Evolutionary conservation across 1,140 invertebrate genomes (phyloP).

Genomic region (Drosophila micromelanica): DNA sequence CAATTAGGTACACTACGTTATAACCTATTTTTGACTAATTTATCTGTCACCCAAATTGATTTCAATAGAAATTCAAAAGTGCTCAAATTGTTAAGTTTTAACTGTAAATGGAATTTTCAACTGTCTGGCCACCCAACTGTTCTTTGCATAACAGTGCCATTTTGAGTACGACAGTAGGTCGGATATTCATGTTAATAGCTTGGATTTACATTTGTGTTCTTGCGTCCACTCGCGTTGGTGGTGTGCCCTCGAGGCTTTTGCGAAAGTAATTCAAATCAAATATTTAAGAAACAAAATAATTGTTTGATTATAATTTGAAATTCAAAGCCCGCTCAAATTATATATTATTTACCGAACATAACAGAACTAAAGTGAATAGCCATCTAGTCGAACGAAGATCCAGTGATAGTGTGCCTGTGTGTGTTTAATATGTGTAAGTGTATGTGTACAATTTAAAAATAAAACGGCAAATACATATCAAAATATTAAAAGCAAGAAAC

Average conservation of each 20-base stretch:
- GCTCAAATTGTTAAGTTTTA: background rate
- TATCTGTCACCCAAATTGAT: no score
- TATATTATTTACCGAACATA: conserved; percentile 4
- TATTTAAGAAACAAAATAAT: background rate
- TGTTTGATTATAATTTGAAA: conserved; percentile 15
- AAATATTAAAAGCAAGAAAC: conserved; percentile 69
- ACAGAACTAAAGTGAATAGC: conserved; percentile 2
- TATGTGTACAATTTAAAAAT: conserved; percentile 70
- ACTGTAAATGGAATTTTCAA: conserved; percentile 28
- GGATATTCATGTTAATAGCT: conserved; percentile 10
- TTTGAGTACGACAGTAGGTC: conserved; percentile 28
- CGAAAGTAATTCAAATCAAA: conserved; percentile 12
- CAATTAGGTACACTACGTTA: no score
- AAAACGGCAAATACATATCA: conserved; percentile 77
- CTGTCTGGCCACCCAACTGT: conserved; percentile 22
- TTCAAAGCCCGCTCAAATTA: conserved; percentile 9
- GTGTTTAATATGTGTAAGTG: conserved; percentile 28
- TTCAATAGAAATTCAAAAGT: background rate
- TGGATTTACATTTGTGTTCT: conserved; percentile 31
- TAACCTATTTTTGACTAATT: no score
- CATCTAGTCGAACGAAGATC: conserved; percentile 12
- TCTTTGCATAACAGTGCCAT: conserved; percentile 33
- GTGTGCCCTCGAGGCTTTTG: conserved; percentile 34
- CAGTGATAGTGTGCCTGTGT: conserved; percentile 25
- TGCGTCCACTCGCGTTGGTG: conserved; percentile 41